Conservation (phyloP, 2,888 invertebrate species). For the Rotaria sp. region DNA sequence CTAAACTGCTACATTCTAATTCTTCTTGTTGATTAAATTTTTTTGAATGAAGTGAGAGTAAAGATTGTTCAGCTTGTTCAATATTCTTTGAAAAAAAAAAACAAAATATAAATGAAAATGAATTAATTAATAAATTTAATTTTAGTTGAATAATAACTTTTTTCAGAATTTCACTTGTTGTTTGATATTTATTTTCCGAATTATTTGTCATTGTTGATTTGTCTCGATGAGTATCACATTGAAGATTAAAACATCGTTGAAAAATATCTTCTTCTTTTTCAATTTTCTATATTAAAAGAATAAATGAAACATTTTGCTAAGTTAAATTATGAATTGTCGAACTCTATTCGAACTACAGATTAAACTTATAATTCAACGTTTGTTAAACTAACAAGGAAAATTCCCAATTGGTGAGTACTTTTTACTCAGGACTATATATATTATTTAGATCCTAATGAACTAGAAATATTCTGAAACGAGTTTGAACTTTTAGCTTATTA, state of each 20-base stretch:
- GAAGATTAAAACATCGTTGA: not conserved
- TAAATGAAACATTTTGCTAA: not conserved
- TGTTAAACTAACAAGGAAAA: no score
- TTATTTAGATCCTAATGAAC: no score
- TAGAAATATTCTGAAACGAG: no score
- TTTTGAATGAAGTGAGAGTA: not conserved
- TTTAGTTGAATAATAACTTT: not conserved
- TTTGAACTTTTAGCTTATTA: no score
- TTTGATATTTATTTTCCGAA: no score
- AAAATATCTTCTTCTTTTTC: not conserved
- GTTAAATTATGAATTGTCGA: not conserved
- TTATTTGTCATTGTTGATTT: not conserved
- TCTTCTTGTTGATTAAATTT: not conserved
- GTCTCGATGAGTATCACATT: not conserved
- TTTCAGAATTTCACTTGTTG: not conserved
- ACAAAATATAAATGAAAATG: not conserved
- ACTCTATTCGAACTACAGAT: not conserved
- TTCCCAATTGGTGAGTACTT: no score
- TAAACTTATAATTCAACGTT: no score
- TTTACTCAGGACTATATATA: no score
- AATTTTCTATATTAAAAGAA: not conserved
- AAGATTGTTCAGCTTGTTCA: not conserved
- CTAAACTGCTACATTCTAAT: not conserved
- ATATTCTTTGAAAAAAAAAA: not conserved
- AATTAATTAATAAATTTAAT: not conserved